phyloP scores from a whole-genome alignment of 2,113 vertebrate genomes.

The Ctenodactylus gundi region DNA sequence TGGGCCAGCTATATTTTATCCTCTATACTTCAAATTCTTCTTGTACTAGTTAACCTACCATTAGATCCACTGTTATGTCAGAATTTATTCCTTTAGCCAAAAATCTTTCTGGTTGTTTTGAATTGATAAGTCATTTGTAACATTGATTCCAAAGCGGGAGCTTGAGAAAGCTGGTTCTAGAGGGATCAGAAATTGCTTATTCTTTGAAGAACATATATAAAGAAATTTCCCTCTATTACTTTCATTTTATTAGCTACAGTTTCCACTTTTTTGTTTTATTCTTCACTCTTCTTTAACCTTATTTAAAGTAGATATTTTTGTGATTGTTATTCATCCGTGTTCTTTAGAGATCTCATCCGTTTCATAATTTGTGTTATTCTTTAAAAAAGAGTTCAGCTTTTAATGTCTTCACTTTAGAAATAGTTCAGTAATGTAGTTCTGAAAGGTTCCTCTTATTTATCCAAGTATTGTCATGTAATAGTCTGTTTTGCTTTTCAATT shows the following conservation, averaged over 20 bases:
- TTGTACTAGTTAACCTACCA: background rate
- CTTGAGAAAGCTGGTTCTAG: background rate
- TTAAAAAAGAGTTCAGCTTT: background rate
- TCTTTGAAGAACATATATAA: background rate
- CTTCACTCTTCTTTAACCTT: background rate
- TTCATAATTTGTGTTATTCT: background rate
- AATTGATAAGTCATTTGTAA: background rate
- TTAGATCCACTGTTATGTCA: background rate
- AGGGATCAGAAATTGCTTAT: background rate
- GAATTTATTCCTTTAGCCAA: background rate
- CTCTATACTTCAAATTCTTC: background rate
- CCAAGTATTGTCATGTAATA: background rate
- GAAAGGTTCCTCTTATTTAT: background rate
- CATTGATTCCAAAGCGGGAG: background rate
- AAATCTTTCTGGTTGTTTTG: slow-evolving; percentile 1
- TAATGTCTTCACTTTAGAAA: slow-evolving; percentile 13
- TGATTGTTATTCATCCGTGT: background rate
- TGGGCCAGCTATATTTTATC: background rate
- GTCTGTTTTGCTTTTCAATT: slow-evolving; percentile 13
- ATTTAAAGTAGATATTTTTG: slow-evolving; percentile 1
- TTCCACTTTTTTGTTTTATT: background rate
- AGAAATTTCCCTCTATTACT: background rate
- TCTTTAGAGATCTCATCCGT: background rate
- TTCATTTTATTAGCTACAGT: slow-evolving; percentile 39
- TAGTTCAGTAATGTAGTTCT: background rate